A percentile compares a stretch with the other conserved stretches of the same genome.
Conservation (phyloP, 2,888 invertebrate genomes). For the Pachliopta kotzebuea region DNA sequence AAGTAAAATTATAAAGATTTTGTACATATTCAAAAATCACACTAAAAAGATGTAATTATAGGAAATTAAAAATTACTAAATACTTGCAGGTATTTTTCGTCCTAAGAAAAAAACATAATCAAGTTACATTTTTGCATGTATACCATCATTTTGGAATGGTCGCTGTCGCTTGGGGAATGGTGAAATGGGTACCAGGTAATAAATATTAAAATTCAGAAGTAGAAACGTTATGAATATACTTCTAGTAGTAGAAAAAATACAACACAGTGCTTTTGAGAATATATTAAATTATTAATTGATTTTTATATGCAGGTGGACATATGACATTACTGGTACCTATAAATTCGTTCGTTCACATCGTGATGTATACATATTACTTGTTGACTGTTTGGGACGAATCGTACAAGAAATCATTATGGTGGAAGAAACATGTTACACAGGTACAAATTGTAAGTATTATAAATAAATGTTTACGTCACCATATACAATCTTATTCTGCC, state of each 20-base stretch:
- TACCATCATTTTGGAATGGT: constrained; percentile 91
- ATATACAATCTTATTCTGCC: too few species aligned
- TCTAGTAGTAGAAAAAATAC: too few species aligned
- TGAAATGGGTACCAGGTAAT: constrained; percentile 84
- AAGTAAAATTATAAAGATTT: too few species aligned
- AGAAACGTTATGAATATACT: neutral
- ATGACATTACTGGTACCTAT: constrained; percentile 82
- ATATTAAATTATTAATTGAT: constrained; percentile 2
- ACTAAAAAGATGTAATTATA: too few species aligned
- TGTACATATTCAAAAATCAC: too few species aligned
- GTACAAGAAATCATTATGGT: constrained; percentile 87
- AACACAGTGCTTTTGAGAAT: neutral
- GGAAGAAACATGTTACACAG: constrained; percentile 91
- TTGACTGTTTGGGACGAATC: constrained; percentile 85
- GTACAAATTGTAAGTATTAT: constrained; percentile 84
- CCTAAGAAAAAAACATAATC: constrained; percentile 89
- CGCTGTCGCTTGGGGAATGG: constrained; percentile 82
- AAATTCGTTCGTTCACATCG: constrained; percentile 87
- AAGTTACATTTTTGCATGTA: constrained; percentile 91
- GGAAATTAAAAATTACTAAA: too few species aligned
- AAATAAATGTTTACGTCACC: too few species aligned
- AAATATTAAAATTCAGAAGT: neutral
- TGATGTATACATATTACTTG: constrained; percentile 91
- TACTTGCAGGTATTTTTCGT: constrained; percentile 86
- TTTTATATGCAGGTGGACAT: constrained; percentile 79